These are phyloP conservation scores for Flexamia atlantica DNA, from an alignment of 2,888 invertebrate species.

Conservation along the genomic window DNA sequence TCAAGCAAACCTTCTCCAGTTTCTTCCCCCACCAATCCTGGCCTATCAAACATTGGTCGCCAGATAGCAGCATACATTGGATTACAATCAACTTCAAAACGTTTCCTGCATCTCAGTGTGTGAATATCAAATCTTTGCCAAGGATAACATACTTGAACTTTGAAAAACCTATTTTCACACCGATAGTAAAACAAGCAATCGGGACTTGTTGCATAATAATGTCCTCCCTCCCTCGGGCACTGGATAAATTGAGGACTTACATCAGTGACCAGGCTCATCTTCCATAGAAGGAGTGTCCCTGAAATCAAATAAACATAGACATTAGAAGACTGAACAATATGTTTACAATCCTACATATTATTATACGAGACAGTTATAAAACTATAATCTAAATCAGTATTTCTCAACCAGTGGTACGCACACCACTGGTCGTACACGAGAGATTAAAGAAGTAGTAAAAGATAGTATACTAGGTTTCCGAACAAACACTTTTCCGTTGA, in stretches of 20 bases:
- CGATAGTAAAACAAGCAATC: conserved; percentile 42
- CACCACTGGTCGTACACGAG: too few species aligned
- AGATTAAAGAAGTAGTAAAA: too few species aligned
- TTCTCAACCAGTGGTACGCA: too few species aligned
- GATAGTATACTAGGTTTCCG: too few species aligned
- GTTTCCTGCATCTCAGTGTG: conserved; percentile 4
- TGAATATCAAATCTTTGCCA: conserved; percentile 53
- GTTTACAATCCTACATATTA: too few species aligned
- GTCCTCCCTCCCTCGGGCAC: conserved; percentile 14
- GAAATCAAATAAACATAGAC: conserved; percentile 16
- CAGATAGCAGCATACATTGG: conserved; percentile 46
- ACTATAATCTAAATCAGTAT: too few species aligned
- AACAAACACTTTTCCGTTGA: too few species aligned
- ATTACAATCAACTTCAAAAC: conserved; percentile 36
- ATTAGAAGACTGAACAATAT: not conserved
- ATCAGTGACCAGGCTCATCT: not conserved
- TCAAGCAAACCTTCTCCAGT: not conserved
- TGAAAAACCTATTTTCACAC: conserved; percentile 11
- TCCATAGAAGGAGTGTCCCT: conserved; percentile 8
- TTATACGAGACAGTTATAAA: too few species aligned
- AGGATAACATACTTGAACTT: not conserved
- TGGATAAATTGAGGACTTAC: not conserved
- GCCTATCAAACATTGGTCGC: conserved; percentile 23
- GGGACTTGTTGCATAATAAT: conserved; percentile 30
- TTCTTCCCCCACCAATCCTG: conserved; percentile 5